These are phyloP conservation scores for Tiliacea aurago DNA, from an alignment of 2,888 invertebrate species.

Conservation along the genomic window DNA sequence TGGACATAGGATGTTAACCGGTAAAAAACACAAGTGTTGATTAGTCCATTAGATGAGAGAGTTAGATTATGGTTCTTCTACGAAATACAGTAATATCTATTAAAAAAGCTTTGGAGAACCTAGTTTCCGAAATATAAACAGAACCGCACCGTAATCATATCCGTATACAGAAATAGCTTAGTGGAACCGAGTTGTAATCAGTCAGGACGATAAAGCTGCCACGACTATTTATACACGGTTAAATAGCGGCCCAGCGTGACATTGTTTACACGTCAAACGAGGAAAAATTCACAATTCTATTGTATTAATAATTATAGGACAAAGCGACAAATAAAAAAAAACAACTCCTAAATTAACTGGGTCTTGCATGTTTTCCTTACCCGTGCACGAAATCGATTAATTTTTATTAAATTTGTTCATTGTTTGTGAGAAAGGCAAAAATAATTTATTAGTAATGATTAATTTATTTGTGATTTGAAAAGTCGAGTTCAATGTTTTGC, in stretches of 20 bases:
- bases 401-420: too few relatives aligned
- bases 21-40: not conserved
- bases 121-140: not conserved
- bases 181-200: constrained; percentile 40
- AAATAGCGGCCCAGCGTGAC: constrained; percentile 22
- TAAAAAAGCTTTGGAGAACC: not conserved
- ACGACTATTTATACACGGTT: constrained; percentile 39
- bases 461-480: too few relatives aligned
- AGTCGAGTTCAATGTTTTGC: too few relatives aligned
- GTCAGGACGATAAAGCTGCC: constrained; percentile 35
- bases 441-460: too few relatives aligned
- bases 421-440: too few relatives aligned
- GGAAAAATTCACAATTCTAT: constrained; percentile 31
- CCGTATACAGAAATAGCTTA: constrained; percentile 44
- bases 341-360: constrained; percentile 7
- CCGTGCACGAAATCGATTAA: too few relatives aligned
- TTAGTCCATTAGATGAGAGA: not conserved
- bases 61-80: too few relatives aligned
- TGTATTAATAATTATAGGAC: constrained; percentile 35
- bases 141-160: constrained; percentile 20
- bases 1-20: not conserved
- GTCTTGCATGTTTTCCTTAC: constrained; percentile 23
- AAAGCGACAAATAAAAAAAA: constrained; percentile 6
- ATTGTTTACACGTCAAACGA: constrained; percentile 31
- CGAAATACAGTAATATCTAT: not conserved